Evolutionary conservation across 92 coral and sea anemone species (phyloP), one percentile per base, ranked within the genome.

Genomic region (Epizoanthus ramosus): DNA sequence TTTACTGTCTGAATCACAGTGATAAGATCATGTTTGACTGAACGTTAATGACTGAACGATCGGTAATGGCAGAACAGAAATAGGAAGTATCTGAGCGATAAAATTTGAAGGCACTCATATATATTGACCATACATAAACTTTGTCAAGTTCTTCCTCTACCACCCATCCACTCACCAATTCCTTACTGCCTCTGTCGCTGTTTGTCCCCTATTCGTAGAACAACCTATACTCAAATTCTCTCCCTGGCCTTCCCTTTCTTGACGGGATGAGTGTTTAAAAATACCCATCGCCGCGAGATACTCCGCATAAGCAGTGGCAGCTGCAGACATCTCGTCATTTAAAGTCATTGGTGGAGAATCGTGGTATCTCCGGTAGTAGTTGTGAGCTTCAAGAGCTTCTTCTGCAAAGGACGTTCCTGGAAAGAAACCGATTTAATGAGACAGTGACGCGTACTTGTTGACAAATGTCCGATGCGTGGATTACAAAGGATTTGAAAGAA

Each of bases 181-280:
- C 50, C 28, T 47, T 2, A 79, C 60, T 18, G 53, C 16, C 17
- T 37, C 60, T 43, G 58, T 63, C 31, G 63, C 67, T 61, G 67
- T n/a, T 61, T 10, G 59, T 63, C 13, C 74, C 84, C 4, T 18
- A 0, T 19, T 13, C 22, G 14, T 73, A 63, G 37, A 56, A 37
- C 95, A 92, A 17, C 85, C 93, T 93, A 83, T 88, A 5, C 67
- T 28, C 10, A 92, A 87, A 50, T 92, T 92, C 68, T 92, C 95
- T 8, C 95, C 95, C 57, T 92, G 85, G 13, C 83, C 86, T 1
- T 22, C 3, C 41, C 93, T 74, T 35, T 83, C 82, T 18, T 72
- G 23, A 56, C 39, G 58, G 10, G 64, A 0, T 0, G 95, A 75
- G 57, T 89, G 95, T 57, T 24, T 24, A 58, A 89, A 2, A 8